phyloP scores from a whole-genome alignment of 2,888 invertebrate genomes.

The Zootermopsis nevadensis region DNA sequence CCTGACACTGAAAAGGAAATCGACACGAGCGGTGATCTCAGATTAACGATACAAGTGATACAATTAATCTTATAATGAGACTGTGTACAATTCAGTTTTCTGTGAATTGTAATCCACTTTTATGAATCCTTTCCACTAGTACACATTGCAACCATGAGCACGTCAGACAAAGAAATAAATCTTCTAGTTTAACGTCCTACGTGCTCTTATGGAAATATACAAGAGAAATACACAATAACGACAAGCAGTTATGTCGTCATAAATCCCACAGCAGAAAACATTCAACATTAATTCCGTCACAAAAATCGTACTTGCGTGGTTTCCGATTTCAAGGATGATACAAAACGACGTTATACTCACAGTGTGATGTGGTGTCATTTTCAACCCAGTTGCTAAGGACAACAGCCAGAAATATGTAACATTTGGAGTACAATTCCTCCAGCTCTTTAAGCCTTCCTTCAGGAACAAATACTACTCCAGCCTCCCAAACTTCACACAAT shows the following conservation, averaged over 20 bases:
- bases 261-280: too few species aligned
- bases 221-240: too few species aligned
- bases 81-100: too few species aligned
- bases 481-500: conserved; percentile 37
- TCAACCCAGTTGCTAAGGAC: conserved; percentile 41
- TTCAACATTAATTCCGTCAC: background rate
- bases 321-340: background rate
- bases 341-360: conserved; percentile 31
- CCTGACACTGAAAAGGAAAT: background rate
- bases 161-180: too few species aligned
- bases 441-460: conserved; percentile 28
- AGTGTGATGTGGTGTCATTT: conserved; percentile 1
- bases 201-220: too few species aligned
- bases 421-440: conserved; percentile 60
- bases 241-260: too few species aligned
- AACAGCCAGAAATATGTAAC: conserved; percentile 60
- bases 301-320: background rate
- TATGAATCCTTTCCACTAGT: too few species aligned
- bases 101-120: too few species aligned
- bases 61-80: background rate
- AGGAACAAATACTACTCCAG: conserved; percentile 1
- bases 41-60: background rate
- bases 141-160: too few species aligned
- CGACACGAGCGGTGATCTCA: background rate
- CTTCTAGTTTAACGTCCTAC: too few species aligned